Percentiles rank a stretch among this genome's conserved stretches.
Evolutionary conservation across 1,140 invertebrate species (phyloP).

Genomic region (Zaprionus camerounensis): DNA sequence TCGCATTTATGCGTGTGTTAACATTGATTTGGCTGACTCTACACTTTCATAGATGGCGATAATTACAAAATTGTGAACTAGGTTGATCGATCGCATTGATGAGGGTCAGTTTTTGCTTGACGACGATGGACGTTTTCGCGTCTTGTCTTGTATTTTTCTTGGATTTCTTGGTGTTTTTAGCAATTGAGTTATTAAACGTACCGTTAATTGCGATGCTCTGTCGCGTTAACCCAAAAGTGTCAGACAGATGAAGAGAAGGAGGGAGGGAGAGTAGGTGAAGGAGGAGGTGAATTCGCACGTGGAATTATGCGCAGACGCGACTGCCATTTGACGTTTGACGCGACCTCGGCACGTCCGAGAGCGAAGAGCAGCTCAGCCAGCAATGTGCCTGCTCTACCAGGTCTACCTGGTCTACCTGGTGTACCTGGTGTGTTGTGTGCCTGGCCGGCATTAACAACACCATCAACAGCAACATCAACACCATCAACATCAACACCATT

Average conservation of each 20-base stretch:
- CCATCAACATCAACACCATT: too few species aligned
- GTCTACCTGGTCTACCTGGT: neutral
- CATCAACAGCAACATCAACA: conserved; percentile 32
- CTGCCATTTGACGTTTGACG: conserved; percentile 35
- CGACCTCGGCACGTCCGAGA: conserved; percentile 50
- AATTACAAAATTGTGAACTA: conserved; percentile 54
- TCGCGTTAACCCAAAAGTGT: conserved; percentile 78
- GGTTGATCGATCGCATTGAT: conserved; percentile 42
- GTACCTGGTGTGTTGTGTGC: neutral
- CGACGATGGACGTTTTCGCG: neutral
- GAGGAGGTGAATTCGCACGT: conserved; percentile 40
- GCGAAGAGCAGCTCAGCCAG: conserved; percentile 48
- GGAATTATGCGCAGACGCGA: conserved; percentile 46
- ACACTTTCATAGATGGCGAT: conserved; percentile 71
- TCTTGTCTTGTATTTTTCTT: conserved; percentile 1
- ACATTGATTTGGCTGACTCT: conserved; percentile 41
- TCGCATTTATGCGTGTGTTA: neutral
- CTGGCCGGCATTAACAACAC: conserved; percentile 16
- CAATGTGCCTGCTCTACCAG: neutral
- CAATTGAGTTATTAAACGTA: conserved; percentile 77
- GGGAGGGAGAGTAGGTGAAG: neutral
- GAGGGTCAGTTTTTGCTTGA: conserved; percentile 49
- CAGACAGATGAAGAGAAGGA: conserved; percentile 25
- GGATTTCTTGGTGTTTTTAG: conserved; percentile 18
- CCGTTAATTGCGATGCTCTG: conserved; percentile 67